These are phyloP conservation scores for Aphodius granarius DNA, from an alignment of 2,888 invertebrate genomes.

Conservation along the genomic window DNA sequence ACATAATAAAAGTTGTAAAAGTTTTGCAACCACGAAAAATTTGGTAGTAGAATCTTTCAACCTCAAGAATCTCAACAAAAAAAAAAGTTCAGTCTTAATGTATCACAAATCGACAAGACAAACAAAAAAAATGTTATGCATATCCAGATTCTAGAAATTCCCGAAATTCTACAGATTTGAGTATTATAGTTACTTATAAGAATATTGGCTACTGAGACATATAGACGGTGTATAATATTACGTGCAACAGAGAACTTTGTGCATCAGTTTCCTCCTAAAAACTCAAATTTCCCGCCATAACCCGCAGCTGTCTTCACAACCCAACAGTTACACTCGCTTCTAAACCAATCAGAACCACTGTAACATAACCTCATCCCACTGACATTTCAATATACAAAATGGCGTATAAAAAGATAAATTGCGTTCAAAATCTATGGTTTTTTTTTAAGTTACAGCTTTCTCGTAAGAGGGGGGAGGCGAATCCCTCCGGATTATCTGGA, in stretches of 20 bases:
- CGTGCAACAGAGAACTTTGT: background rate
- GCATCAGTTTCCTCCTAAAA: background rate
- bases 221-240: background rate
- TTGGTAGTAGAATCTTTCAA: background rate
- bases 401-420: background rate
- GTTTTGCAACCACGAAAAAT: background rate
- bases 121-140: background rate
- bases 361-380: background rate
- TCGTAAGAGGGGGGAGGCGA: conserved; percentile 76
- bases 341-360: background rate
- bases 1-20: too few relatives aligned
- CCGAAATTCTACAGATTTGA: background rate
- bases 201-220: background rate
- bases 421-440: background rate
- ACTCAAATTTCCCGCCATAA: background rate
- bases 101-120: background rate
- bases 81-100: background rate
- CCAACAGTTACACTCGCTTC: background rate
- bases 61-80: too few relatives aligned
- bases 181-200: background rate
- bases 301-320: background rate
- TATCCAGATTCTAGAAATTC: background rate
- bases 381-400: background rate
- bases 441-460: conserved; percentile 67
- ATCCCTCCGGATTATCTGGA: conserved; percentile 53